Evolutionary conservation across 2,113 vertebrate genomes (phyloP), one percentile per base, ranked within the genome.

Genomic region (Physeter macrocephalus): DNA sequence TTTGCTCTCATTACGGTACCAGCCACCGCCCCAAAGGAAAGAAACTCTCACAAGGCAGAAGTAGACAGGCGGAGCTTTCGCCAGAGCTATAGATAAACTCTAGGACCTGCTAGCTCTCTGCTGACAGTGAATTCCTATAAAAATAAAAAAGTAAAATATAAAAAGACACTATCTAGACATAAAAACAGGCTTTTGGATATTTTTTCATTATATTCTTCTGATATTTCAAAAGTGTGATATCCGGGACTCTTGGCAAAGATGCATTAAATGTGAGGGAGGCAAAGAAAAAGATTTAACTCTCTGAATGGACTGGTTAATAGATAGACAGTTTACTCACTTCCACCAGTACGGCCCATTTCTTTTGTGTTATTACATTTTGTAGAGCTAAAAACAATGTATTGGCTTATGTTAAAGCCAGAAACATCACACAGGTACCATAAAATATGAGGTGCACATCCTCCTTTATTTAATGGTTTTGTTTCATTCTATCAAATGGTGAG

Each of bases 1-100:
- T 98, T 98, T 98, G 97, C 98, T 98, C 97, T 98, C 93, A 93
- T 98, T 98, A 98, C 98, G 98, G 98, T 97, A 98, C 88, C 96
- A 97, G 92, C 59, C 85, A 95, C 21, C 57, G 95, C 96, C 98
- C 96, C 96, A 98, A 98, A 98, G 97, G 98, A 95, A 98, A 98
- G 95, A 96, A 98, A 92, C 77, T 96, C 96, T 93, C 97, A 90
- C 94, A 97, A 97, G 93, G 94, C 97, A 97, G 90, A 97, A 97
- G 96, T 96, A 98, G 98, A 97, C 83, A 83, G 41, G 62, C 92
- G 54, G 94, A 57, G 88, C 97, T 96, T 97, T 88, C 95, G 95
- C 97, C 54, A 15, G 69, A 0, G 0, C 93, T 98, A 75, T 92
- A 91, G 97, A 96, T 95, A 75, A 98, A 96, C 91, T 92, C 62